Evolutionary conservation across 2,113 vertebrate species (phyloP), one percentile per base, ranked within the genome.

Genomic region (Anarrhichthys ocellatus): DNA sequence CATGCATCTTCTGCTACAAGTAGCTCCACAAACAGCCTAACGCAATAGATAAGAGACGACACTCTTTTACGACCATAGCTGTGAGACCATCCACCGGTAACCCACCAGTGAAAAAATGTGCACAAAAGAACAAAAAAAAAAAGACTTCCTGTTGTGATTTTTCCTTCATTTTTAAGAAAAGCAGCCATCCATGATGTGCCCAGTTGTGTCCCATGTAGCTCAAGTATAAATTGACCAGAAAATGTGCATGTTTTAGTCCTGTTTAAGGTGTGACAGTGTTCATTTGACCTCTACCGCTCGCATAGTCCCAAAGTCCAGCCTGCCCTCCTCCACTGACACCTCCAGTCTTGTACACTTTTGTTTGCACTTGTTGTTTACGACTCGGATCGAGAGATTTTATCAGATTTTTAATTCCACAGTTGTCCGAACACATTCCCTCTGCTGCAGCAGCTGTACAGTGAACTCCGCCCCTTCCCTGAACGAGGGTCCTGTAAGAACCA

Each of bases 161-260:
- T 62, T 77, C 81, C 70, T 82, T 77, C 73, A 18, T 62, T 76
- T 79, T 65, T 64, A 61, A 80, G 50, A 65, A 80, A 78, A 74
- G 72, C 86, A 70, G 73, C 84, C 90, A 85, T 58, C 82, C 67
- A 81, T 80, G 80, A 77, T 65, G 84, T 82, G 69, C 72, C 78
- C 94, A 92, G 93, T 93, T 88, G 90, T 91, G 94, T 97, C 94
- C 94, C 95, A 93, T 92, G 94, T 97, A 92, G 96, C 96, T 96
- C 93, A 91, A 95, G 90, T 91, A 86, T 95, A 96, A 95, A 82
- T 92, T 92, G 94, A 96, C 91, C 97, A 94, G 91, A 96, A 95
- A 94, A 96, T 92, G 95, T 98, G 97, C 97, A 98, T 99, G 98
- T 97, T 96, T 91, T 96, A 96, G 96, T 96, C 95, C 95, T 93